Evolutionary conservation across 2,888 invertebrate genomes (phyloP), one percentile per base, ranked within the genome.

Genomic region (Parnassius orleans): DNA sequence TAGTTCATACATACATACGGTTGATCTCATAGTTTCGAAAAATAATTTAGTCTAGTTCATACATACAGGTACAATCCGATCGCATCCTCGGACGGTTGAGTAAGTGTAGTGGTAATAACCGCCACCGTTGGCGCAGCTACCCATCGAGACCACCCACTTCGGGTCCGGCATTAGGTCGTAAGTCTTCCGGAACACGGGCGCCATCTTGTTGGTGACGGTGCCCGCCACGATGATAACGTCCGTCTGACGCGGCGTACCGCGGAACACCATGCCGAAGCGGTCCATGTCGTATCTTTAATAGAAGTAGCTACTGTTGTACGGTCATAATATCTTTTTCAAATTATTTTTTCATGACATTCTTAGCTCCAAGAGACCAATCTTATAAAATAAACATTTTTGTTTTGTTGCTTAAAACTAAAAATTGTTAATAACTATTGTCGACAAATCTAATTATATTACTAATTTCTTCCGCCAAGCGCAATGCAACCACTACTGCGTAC

Each of bases 91-190:
- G 0, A 99, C 98, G 44, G 99, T 99, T 0, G 98, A 95, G 82
- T 99, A 99, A 2, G 99, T 99, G 84, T 99, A 99, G 88, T 99
- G 99, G 84, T 99, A 99, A 84, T 99, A 99, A 10, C 99, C 99
- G 24, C 99, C 99, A 46, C 99, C 99, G 83, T 99, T 99, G 10
- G 99, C 99, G 89, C 99, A 99, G 80, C 98, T 98, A 50, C 99
- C 99, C 99, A 99, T 99, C 0, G 99, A 99, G 77, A 99, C 97
- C 11, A 99, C 99, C 97, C 98, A 99, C 73, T 96, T 93, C 0
- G 98, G 98, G 67, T 98, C 97, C 14, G 97, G 96, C 98, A 99
- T 99, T 93, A 98, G 95, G 92, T 99, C 99, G 78, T 98, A 99
- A 12, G 98, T 96, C 91, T 97, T 98, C 66, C 99, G 93, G 24